Conservation (phyloP, 1,140 invertebrate genomes). For the Ceratina japonica region DNA sequence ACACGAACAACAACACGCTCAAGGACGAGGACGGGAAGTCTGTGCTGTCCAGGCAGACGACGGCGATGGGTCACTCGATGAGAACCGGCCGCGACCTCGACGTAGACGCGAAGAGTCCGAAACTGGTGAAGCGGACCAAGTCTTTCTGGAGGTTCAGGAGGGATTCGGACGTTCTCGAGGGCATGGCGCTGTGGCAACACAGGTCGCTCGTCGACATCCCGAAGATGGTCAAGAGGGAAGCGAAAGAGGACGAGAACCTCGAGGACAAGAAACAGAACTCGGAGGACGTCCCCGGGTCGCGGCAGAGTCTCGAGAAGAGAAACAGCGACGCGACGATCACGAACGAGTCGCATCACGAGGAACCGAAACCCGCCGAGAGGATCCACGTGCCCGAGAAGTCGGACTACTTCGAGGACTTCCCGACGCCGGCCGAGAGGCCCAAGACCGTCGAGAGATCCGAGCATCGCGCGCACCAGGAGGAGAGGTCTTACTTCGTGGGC, state of each 20-base stretch:
- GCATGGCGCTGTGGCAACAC: constrained; percentile 92
- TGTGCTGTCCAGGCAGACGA: constrained; percentile 63
- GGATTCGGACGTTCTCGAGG: constrained; percentile 86
- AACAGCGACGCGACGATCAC: constrained; percentile 75
- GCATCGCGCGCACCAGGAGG: constrained; percentile 80
- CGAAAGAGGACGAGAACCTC: constrained; percentile 77
- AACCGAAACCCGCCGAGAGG: constrained; percentile 76
- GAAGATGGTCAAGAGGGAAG: constrained; percentile 81
- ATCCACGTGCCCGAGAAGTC: constrained; percentile 73
- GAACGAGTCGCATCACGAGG: constrained; percentile 69
- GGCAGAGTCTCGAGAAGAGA: constrained; percentile 73
- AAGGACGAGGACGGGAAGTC: constrained; percentile 69
- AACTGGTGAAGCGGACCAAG: constrained; percentile 87
- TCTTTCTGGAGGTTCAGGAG: constrained; percentile 91
- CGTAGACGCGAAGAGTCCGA: constrained; percentile 78
- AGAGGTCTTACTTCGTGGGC: constrained; percentile 74
- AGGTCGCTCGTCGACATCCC: constrained; percentile 86
- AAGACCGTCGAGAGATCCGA: constrained; percentile 80
- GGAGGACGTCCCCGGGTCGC: constrained; percentile 75
- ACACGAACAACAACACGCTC: constrained; percentile 82
- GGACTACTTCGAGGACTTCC: constrained; percentile 74
- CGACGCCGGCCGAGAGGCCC: constrained; percentile 73
- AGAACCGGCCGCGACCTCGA: constrained; percentile 75
- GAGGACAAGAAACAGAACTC: constrained; percentile 74
- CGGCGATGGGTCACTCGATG: constrained; percentile 72